phyloP scores from a whole-genome alignment of 2,797 vertebrate species.

The Parotocinclus haroldoi region DNA sequence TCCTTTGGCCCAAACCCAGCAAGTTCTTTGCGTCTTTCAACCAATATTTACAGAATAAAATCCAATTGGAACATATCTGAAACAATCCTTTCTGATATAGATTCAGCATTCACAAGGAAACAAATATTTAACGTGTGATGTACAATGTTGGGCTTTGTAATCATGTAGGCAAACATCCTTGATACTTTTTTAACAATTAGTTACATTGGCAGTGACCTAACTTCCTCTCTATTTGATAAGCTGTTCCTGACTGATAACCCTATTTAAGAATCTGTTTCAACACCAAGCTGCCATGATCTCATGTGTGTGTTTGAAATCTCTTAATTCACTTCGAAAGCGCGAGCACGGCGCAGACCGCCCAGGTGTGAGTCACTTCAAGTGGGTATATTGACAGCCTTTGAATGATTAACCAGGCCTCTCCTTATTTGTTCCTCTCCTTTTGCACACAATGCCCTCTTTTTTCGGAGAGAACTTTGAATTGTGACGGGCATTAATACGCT shows the following conservation, averaged over 20 bases:
- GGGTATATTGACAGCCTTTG: slow-evolving; percentile 30
- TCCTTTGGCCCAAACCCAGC: too few relatives aligned
- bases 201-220: background rate
- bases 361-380: slow-evolving; percentile 30
- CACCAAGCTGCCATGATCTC: slow-evolving; percentile 1
- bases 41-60: too few relatives aligned
- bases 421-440: slow-evolving; percentile 32
- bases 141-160: too few relatives aligned
- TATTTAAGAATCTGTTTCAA: slow-evolving; percentile 8
- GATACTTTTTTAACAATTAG: too few relatives aligned
- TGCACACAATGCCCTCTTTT: slow-evolving; percentile 27
- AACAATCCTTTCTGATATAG: too few relatives aligned
- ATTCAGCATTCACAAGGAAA: too few relatives aligned
- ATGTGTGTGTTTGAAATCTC: slow-evolving; percentile 4
- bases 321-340: slow-evolving; percentile 4
- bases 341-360: slow-evolving; percentile 10
- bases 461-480: slow-evolving; percentile 40
- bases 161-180: too few relatives aligned
- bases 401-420: slow-evolving; percentile 47
- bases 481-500: slow-evolving; percentile 1
- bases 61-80: too few relatives aligned
- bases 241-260: background rate
- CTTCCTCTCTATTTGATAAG: background rate
- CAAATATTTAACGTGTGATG: background rate
- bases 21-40: too few relatives aligned